These are phyloP conservation scores for Lasioglossum leucozonium DNA, from an alignment of 2,888 invertebrate species.

Conservation along the genomic window DNA sequence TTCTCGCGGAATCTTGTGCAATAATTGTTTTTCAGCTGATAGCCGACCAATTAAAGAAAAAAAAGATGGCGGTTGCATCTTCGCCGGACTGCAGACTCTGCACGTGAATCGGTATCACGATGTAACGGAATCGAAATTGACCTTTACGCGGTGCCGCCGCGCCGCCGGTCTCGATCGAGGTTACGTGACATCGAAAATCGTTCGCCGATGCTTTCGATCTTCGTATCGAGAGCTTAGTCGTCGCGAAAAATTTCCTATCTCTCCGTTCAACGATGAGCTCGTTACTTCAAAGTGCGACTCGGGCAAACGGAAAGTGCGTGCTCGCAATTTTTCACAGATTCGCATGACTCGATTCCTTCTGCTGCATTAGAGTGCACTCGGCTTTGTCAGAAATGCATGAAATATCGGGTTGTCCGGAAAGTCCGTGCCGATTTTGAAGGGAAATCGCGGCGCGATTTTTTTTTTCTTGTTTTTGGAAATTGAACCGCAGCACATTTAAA, in stretches of 20 bases:
- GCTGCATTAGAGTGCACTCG: too few relatives aligned
- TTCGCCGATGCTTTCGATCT: background rate
- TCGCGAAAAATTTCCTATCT: background rate
- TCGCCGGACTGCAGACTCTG: background rate
- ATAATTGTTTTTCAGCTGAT: constrained; percentile 42
- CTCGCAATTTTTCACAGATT: background rate
- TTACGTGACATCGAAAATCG: background rate
- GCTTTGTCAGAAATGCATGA: too few relatives aligned
- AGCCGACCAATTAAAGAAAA: constrained; percentile 11
- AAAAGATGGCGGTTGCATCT: background rate
- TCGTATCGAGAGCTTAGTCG: background rate
- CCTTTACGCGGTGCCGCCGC: constrained; percentile 3
- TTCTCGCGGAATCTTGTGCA: constrained; percentile 27
- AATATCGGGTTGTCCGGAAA: too few relatives aligned
- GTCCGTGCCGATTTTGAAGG: too few relatives aligned
- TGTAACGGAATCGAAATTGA: constrained; percentile 30
- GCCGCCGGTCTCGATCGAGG: background rate
- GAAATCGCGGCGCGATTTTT: too few relatives aligned
- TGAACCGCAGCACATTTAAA: too few relatives aligned
- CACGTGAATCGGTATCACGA: background rate
- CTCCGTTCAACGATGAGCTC: background rate
- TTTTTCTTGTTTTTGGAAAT: too few relatives aligned
- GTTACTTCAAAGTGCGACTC: background rate
- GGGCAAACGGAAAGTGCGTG: too few relatives aligned
- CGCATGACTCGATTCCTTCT: too few relatives aligned